Percentiles rank a stretch among this genome's conserved stretches.
These are phyloP conservation scores for Myotis yumanensis DNA, from an alignment of 2,113 vertebrate genomes.

Conservation along the genomic window DNA sequence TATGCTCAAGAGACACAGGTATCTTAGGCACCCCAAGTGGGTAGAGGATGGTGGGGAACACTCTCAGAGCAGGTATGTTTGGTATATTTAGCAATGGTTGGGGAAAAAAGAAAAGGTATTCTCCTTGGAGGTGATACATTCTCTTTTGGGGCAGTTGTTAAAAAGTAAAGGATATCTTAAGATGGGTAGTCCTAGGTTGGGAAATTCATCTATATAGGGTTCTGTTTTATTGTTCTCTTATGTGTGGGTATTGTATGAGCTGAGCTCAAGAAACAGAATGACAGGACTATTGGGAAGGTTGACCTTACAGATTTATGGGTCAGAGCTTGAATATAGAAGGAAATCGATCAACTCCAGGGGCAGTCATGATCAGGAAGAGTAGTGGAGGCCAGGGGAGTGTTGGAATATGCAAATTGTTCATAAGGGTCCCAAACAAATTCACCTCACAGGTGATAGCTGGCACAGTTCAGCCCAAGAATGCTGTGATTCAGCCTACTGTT, in stretches of 20 bases:
- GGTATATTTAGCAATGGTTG: neutral
- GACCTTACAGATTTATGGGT: neutral
- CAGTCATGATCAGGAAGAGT: neutral
- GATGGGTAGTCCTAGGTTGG: neutral
- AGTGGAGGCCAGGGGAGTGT: neutral
- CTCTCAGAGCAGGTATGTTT: neutral
- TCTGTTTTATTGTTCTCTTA: neutral
- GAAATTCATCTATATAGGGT: neutral
- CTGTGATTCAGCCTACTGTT: neutral
- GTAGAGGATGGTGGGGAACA: neutral
- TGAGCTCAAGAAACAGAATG: neutral
- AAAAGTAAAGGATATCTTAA: neutral
- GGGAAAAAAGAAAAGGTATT: conserved; percentile 12
- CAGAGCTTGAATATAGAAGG: conserved; percentile 30
- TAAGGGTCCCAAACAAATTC: neutral
- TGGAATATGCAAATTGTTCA: neutral
- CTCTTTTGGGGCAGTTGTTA: neutral
- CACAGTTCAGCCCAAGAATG: neutral
- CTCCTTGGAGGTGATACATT: neutral
- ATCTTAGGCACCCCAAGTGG: neutral
- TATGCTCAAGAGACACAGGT: neutral
- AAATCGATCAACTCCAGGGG: neutral
- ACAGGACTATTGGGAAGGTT: neutral
- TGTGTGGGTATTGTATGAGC: neutral
- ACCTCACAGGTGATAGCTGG: neutral